Percentiles rank a stretch among this genome's conserved stretches.
These are phyloP conservation scores for Quadroppia sp. DNA, from an alignment of 2,888 invertebrate species.

Conservation along the genomic window DNA sequence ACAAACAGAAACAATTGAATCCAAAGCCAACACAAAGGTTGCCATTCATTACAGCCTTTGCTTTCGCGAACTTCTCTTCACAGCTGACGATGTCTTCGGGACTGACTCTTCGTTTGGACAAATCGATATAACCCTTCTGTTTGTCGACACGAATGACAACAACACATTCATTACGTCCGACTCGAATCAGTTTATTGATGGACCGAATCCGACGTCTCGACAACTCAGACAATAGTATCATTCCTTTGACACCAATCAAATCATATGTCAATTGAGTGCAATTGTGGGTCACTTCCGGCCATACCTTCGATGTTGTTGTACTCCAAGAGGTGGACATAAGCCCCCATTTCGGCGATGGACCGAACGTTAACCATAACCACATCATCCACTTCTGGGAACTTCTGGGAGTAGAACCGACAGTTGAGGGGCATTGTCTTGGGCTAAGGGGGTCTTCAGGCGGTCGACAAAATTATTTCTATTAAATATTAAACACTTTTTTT, in stretches of 20 bases:
- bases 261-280: neutral
- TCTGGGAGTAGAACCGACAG: slow-evolving; percentile 95
- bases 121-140: slow-evolving; percentile 99
- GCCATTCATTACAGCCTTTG: slow-evolving; percentile 71
- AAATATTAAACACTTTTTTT: neutral
- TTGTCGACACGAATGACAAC: slow-evolving; percentile 98
- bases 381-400: slow-evolving; percentile 97
- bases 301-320: slow-evolving; percentile 93
- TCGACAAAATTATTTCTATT: neutral
- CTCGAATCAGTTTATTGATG: slow-evolving; percentile 97
- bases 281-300: slow-evolving; percentile 53
- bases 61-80: slow-evolving; percentile 96
- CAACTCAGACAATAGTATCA: slow-evolving; percentile 89
- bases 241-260: slow-evolving; percentile 66
- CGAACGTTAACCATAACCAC: slow-evolving; percentile 99
- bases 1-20: slow-evolving; percentile 41
- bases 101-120: slow-evolving; percentile 97
- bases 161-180: slow-evolving; percentile 97
- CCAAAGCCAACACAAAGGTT: slow-evolving; percentile 47
- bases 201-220: slow-evolving; percentile 97
- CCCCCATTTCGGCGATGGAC: slow-evolving; percentile 98
- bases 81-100: slow-evolving; percentile 97
- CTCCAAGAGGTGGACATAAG: slow-evolving; percentile 94
- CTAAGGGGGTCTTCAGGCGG: neutral
- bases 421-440: slow-evolving; percentile 63